phyloP scores from a whole-genome alignment of 2,113 vertebrate genomes.

The Labrus mixtus region DNA sequence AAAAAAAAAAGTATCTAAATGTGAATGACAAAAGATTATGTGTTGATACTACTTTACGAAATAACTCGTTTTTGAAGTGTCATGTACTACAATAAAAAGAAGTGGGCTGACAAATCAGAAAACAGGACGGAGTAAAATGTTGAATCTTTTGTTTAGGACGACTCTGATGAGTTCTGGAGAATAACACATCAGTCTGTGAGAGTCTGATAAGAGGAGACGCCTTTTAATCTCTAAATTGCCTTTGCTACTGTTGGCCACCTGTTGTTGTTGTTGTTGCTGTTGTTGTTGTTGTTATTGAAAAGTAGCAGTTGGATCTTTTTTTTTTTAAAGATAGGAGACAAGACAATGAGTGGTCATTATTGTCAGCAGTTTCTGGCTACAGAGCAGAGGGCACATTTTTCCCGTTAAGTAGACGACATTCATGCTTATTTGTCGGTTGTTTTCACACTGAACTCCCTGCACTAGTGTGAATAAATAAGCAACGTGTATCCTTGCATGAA shows the following conservation, averaged over 20 bases:
- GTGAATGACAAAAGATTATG: too few relatives aligned
- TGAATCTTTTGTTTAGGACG: constrained; percentile 11
- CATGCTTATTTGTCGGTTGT: constrained; percentile 20
- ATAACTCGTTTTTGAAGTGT: neutral
- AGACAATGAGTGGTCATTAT: constrained; percentile 46
- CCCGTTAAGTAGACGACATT: constrained; percentile 15
- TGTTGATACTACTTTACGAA: neutral
- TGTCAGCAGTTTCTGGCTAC: constrained; percentile 17
- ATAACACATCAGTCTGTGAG: constrained; percentile 25
- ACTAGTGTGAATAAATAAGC: constrained; percentile 44
- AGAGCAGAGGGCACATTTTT: constrained; percentile 7
- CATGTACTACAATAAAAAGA: neutral
- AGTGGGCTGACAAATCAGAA: too few relatives aligned
- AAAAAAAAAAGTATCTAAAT: too few relatives aligned
- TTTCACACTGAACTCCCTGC: constrained; percentile 26
- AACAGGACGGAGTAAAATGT: neutral
- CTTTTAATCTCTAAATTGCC: constrained; percentile 41
- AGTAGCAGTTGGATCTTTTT: constrained; percentile 38
- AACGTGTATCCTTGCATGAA: constrained; percentile 50
- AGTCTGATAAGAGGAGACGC: constrained; percentile 36
- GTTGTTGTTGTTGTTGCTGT: constrained; percentile 62
- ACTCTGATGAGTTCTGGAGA: constrained; percentile 20
- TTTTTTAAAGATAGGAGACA: constrained; percentile 27
- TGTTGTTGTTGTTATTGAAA: constrained; percentile 63
- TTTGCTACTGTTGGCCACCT: constrained; percentile 17